Evolutionary conservation across 2,113 vertebrate species (phyloP).

Genomic region (Corythornis madagascariensis): DNA sequence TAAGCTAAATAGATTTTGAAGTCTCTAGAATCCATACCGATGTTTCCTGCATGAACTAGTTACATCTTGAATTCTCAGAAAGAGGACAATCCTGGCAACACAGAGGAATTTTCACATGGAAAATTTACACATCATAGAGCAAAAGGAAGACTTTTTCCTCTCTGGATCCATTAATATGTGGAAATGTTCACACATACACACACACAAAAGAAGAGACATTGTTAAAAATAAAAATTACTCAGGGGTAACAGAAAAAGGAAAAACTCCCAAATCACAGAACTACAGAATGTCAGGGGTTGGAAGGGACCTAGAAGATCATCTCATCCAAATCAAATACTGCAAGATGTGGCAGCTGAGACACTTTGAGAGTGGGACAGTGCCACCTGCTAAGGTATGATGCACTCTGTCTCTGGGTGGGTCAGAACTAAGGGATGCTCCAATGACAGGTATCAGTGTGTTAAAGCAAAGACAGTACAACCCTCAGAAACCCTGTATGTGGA

Average conservation of each 20-base stretch:
- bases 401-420: not conserved
- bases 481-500: not conserved
- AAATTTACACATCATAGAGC: not conserved
- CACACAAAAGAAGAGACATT: not conserved
- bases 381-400: fast-evolving
- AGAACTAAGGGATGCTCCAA: not conserved
- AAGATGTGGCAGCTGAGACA: not conserved
- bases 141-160: not conserved
- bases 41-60: not conserved
- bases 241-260: not conserved
- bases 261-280: too few relatives aligned
- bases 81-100: not conserved
- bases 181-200: not conserved
- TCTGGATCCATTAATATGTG: not conserved
- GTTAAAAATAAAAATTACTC: not conserved
- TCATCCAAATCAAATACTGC: too few relatives aligned
- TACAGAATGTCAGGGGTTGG: too few relatives aligned
- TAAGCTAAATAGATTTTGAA: not conserved
- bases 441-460: not conserved
- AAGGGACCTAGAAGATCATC: too few relatives aligned
- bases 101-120: not conserved
- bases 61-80: not conserved
- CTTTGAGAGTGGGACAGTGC: not conserved
- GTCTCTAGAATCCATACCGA: not conserved
- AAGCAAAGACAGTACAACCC: not conserved